phyloP scores from a whole-genome alignment of 2,888 invertebrate species.

The Aricia artaxerxes region DNA sequence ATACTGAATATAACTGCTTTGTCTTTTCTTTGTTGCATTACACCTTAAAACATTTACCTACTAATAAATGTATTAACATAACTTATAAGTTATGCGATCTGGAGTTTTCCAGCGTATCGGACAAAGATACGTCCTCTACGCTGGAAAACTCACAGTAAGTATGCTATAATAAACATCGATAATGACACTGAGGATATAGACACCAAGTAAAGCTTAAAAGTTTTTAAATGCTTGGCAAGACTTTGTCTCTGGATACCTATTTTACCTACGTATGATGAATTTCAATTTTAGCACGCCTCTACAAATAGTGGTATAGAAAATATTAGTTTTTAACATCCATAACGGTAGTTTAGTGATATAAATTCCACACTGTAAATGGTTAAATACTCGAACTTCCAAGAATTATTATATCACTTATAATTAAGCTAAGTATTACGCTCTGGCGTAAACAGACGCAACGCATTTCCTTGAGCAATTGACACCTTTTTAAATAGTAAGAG shows the following conservation, averaged over 20 bases:
- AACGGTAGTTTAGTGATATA: not conserved
- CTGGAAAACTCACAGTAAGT: not conserved
- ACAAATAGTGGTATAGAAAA: not conserved
- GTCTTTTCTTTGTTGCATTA: not conserved
- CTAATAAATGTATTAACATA: too few relatives aligned
- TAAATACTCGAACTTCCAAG: not conserved
- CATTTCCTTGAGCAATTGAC: not conserved
- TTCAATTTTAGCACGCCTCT: not conserved
- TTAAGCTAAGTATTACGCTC: not conserved
- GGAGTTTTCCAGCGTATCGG: not conserved
- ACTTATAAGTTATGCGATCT: not conserved
- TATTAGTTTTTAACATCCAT: not conserved
- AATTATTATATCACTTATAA: not conserved
- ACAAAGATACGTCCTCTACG: not conserved
- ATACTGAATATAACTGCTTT: not conserved
- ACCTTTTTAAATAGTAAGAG: not conserved
- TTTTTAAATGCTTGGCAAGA: not conserved
- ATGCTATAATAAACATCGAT: not conserved
- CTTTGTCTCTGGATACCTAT: not conserved
- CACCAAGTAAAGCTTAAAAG: not conserved
- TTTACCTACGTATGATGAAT: not conserved
- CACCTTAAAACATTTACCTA: too few relatives aligned
- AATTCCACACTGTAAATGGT: not conserved
- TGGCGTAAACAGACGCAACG: not conserved
- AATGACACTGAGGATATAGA: not conserved